A percentile compares a stretch with the other conserved stretches of the same genome.
These are phyloP conservation scores for Crioceris asparagi DNA, from an alignment of 2,888 invertebrate species.

Conservation along the genomic window DNA sequence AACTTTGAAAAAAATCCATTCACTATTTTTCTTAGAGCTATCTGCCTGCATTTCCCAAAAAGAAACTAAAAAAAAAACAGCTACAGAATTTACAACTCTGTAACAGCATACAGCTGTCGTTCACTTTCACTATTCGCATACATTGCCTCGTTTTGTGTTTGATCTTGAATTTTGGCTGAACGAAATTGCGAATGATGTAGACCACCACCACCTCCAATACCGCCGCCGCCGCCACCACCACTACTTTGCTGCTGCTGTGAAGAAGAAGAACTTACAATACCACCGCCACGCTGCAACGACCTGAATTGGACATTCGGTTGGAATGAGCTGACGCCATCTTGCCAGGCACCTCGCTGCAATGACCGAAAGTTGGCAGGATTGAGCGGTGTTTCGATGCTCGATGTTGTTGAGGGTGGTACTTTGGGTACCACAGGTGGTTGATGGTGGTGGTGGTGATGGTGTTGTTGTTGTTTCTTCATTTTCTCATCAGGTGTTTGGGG, in stretches of 20 bases:
- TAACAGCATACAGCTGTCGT: slow-evolving; percentile 58
- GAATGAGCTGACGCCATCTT: slow-evolving; percentile 26
- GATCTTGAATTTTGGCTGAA: slow-evolving; percentile 37
- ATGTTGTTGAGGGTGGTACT: slow-evolving; percentile 32
- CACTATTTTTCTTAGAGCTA: no score
- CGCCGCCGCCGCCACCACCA: no score
- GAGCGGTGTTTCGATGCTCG: slow-evolving; percentile 31
- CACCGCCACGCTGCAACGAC: slow-evolving; percentile 16
- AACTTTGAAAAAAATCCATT: no score
- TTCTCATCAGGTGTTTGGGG: slow-evolving; percentile 39
- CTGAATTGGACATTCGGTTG: slow-evolving; percentile 34
- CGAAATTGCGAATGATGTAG: slow-evolving; percentile 33
- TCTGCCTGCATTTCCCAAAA: slow-evolving; percentile 40
- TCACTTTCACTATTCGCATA: slow-evolving; percentile 40
- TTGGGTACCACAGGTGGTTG: slow-evolving; percentile 34
- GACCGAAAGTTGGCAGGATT: slow-evolving; percentile 45
- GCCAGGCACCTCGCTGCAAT: slow-evolving; percentile 38
- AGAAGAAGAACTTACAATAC: no score
- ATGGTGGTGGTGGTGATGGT: no score
- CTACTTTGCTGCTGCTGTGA: no score
- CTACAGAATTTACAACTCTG: slow-evolving; percentile 46
- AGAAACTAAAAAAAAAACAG: slow-evolving; percentile 20
- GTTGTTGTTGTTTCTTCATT: slow-evolving; percentile 31
- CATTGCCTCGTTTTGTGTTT: slow-evolving; percentile 33
- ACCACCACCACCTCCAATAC: no score